A percentile compares a stretch with the other conserved stretches of the same genome.
Evolutionary conservation across 53 echinoderm and acorn worm species (phyloP).

Genomic region (Paelopatides confundens): DNA sequence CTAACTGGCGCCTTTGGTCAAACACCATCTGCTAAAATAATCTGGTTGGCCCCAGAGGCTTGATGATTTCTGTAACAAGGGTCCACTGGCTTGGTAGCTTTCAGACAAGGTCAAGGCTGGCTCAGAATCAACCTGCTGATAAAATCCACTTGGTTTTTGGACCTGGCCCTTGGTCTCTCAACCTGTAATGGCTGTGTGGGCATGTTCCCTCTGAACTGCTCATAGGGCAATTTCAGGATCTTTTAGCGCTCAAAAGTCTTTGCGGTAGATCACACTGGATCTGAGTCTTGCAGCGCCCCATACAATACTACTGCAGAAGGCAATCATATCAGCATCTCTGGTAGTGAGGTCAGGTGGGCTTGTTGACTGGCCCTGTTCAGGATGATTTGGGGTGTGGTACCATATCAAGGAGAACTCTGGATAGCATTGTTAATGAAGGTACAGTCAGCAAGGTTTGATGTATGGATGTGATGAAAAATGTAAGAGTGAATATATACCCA

Average conservation of each 20-base stretch:
- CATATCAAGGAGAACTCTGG: slow-evolving; percentile 10
- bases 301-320: slow-evolving; percentile 28
- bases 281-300: slow-evolving; percentile 14
- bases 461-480: slow-evolving; percentile 5
- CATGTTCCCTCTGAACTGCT: slow-evolving; percentile 30
- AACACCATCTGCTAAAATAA: slow-evolving; percentile 29
- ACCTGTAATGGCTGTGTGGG: slow-evolving; percentile 27
- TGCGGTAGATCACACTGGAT: slow-evolving; percentile 15
- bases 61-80: slow-evolving; percentile 27
- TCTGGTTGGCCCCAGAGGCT: slow-evolving; percentile 22
- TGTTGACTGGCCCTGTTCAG: not conserved
- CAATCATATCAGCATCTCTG: not conserved
- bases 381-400: slow-evolving; percentile 20
- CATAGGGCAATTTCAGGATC: slow-evolving; percentile 31
- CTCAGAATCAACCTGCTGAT: slow-evolving; percentile 38
- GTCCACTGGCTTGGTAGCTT: slow-evolving; percentile 36
- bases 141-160: slow-evolving; percentile 37
- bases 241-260: slow-evolving; percentile 7
- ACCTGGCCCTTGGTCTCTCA: slow-evolving; percentile 31
- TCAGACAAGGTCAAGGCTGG: slow-evolving; percentile 40
- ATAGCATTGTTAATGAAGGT: slow-evolving; percentile 33
- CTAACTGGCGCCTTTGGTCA: slow-evolving; percentile 28
- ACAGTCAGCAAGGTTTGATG: slow-evolving; percentile 16
- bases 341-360: slow-evolving; percentile 2
- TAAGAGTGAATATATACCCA: not conserved